These are phyloP conservation scores for Euwallacea fornicatus DNA, from an alignment of 1,140 invertebrate species.

Conservation along the genomic window DNA sequence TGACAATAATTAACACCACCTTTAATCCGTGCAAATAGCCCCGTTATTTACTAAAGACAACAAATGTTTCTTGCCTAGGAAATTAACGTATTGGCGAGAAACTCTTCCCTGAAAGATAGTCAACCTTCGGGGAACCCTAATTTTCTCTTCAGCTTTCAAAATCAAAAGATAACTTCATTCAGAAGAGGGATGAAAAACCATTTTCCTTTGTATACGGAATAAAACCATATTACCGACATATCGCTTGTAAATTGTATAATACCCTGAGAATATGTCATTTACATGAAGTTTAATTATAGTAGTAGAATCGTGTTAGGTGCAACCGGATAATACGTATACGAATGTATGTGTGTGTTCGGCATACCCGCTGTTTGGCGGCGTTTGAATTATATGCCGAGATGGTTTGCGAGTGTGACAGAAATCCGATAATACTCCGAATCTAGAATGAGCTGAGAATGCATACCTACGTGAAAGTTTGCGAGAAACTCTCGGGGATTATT, in stretches of 20 bases:
- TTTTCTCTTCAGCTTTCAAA: too few species aligned
- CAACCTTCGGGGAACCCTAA: too few species aligned
- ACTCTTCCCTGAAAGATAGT: neutral
- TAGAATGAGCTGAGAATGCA: neutral
- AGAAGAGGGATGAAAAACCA: neutral
- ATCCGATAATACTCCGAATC: conserved; percentile 3
- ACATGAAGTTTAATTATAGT: conserved; percentile 7
- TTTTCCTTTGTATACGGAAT: too few species aligned
- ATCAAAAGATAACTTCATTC: conserved; percentile 1
- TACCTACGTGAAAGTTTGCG: neutral
- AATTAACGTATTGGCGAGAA: conserved; percentile 31
- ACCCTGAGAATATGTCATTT: neutral
- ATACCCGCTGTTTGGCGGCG: neutral
- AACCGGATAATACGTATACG: conserved; percentile 1
- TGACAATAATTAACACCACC: conserved; percentile 38
- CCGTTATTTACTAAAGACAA: conserved; percentile 32
- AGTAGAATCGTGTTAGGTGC: conserved; percentile 3
- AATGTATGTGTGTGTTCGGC: neutral
- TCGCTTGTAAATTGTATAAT: neutral
- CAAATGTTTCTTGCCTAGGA: conserved; percentile 28
- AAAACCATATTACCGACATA: neutral
- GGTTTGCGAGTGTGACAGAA: conserved; percentile 6
- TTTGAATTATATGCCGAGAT: conserved; percentile 4
- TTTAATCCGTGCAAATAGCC: conserved; percentile 35
- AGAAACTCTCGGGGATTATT: neutral